Percentiles rank a stretch among this genome's conserved stretches.
Conservation (phyloP, 2,797 vertebrate genomes). For the Lindbergichthys nudifrons region DNA sequence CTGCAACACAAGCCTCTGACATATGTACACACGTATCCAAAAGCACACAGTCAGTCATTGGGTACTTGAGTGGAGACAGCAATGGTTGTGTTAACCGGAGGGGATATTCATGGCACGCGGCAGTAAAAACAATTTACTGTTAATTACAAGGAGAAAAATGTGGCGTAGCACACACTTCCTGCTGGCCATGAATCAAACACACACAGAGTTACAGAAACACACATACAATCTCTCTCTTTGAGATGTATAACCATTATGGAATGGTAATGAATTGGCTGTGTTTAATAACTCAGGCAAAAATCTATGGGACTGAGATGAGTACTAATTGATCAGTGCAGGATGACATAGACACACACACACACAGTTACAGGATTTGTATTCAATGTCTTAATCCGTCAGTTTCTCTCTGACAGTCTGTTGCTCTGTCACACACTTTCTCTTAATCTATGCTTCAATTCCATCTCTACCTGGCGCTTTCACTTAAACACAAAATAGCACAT, state of each 20-base stretch:
- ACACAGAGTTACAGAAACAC: constrained; percentile 49
- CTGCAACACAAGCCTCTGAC: constrained; percentile 68
- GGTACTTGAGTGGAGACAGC: constrained; percentile 92
- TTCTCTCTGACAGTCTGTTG: constrained; percentile 33
- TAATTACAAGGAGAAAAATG: constrained; percentile 99
- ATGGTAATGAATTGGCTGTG: constrained; percentile 96
- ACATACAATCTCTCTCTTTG: constrained; percentile 68
- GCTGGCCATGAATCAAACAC: constrained; percentile 92
- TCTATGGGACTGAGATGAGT: constrained; percentile 93
- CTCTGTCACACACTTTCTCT: constrained; percentile 27
- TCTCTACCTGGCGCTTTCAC: constrained; percentile 29
- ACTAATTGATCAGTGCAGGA: constrained; percentile 90
- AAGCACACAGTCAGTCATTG: constrained; percentile 76
- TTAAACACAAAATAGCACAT: constrained; percentile 57
- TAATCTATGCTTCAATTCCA: constrained; percentile 30
- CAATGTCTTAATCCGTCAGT: constrained; percentile 19
- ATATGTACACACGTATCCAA: constrained; percentile 68
- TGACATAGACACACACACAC: constrained; percentile 15
- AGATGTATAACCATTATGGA: constrained; percentile 97
- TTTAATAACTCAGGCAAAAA: constrained; percentile 98
- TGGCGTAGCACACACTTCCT: constrained; percentile 92
- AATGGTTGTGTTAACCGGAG: constrained; percentile 85
- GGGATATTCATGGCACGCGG: constrained; percentile 93
- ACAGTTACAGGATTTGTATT: constrained; percentile 27
- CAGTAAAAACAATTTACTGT: constrained; percentile 99